A percentile compares a stretch with the other conserved stretches of the same genome.
These are phyloP conservation scores for Leptobrachium ailaonicum DNA, from an alignment of 2,113 vertebrate genomes.

Conservation along the genomic window DNA sequence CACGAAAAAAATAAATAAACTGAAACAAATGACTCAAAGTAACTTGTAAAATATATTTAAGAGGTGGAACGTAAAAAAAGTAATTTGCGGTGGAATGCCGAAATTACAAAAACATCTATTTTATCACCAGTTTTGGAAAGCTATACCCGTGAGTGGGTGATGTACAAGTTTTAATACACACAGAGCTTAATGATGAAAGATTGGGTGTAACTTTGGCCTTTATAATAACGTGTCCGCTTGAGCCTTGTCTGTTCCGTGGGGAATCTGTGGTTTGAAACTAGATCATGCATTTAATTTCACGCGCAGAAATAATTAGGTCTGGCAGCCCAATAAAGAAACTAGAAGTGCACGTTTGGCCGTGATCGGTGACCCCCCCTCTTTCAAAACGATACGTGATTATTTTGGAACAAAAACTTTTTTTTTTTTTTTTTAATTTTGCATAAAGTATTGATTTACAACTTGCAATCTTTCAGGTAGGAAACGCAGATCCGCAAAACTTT, in stretches of 20 bases:
- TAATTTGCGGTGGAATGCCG: constrained; percentile 67
- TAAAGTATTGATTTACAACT: constrained; percentile 73
- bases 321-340: constrained; percentile 76
- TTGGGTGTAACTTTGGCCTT: constrained; percentile 75
- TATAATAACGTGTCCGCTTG: constrained; percentile 74
- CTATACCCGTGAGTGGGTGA: constrained; percentile 60
- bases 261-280: constrained; percentile 81
- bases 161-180: constrained; percentile 60
- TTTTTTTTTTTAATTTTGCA: constrained; percentile 65
- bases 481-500: constrained; percentile 57
- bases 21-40: neutral
- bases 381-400: constrained; percentile 66
- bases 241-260: constrained; percentile 70
- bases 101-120: constrained; percentile 72
- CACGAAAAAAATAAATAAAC: too few species aligned
- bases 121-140: constrained; percentile 67
- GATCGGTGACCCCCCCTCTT: constrained; percentile 68
- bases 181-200: constrained; percentile 69
- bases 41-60: constrained; percentile 10
- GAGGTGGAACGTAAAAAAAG: constrained; percentile 60
- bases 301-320: constrained; percentile 76
- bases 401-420: constrained; percentile 68
- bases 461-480: constrained; percentile 72
- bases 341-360: constrained; percentile 74
- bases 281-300: constrained; percentile 76